Evolutionary conservation across 2,797 vertebrate genomes (phyloP).

Genomic region (Lophius americanus): DNA sequence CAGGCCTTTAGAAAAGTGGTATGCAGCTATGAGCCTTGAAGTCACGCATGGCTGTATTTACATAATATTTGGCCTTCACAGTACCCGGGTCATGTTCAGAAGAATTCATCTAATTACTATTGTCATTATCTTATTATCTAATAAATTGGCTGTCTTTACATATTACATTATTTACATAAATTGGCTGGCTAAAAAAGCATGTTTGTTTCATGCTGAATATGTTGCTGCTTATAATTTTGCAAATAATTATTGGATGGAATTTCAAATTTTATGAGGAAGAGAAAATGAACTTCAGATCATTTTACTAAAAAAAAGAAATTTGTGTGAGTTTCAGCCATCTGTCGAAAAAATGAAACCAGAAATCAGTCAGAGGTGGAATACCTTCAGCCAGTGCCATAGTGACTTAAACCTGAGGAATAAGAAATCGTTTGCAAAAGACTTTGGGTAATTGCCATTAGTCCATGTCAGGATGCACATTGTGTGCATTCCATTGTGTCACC

Average conservation of each 20-base stretch:
- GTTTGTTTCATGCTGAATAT: slow-evolving; percentile 7
- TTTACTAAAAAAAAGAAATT: slow-evolving; percentile 7
- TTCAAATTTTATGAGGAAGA: not conserved
- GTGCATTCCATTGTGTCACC: too few relatives aligned
- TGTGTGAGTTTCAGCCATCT: slow-evolving; percentile 1
- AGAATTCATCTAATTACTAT: slow-evolving; percentile 80
- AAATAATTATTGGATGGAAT: slow-evolving; percentile 5
- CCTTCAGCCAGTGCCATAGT: too few relatives aligned
- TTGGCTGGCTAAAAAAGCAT: slow-evolving; percentile 15
- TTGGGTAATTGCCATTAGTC: too few relatives aligned
- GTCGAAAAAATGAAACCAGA: not conserved
- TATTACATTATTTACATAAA: slow-evolving; percentile 21
- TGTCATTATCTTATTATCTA: slow-evolving; percentile 76
- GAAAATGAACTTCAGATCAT: not conserved
- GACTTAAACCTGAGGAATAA: too few relatives aligned
- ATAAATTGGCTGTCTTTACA: slow-evolving; percentile 72
- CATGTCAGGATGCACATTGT: too few relatives aligned
- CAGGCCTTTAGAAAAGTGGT: slow-evolving; percentile 56
- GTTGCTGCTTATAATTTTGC: not conserved
- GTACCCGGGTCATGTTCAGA: slow-evolving; percentile 72
- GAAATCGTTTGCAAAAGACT: too few relatives aligned
- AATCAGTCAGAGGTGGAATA: too few relatives aligned
- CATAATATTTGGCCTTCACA: slow-evolving; percentile 72
- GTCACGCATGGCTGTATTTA: slow-evolving; percentile 70
- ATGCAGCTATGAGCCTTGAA: slow-evolving; percentile 57